Conservation (phyloP, 2,888 invertebrate species). For the Drosophila paracracens region DNA sequence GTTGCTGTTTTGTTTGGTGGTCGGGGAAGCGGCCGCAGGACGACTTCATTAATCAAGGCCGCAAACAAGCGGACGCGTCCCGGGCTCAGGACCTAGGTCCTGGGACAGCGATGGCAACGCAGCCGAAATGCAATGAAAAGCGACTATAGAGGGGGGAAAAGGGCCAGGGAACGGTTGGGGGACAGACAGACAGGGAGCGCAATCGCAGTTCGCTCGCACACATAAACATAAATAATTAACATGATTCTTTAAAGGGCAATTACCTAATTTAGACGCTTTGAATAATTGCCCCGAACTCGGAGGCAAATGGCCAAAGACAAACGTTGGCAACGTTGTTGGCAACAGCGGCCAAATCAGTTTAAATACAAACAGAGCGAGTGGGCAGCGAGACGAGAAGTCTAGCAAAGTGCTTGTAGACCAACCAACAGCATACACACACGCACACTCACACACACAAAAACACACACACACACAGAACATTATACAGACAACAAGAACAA, state of each 20-base stretch:
- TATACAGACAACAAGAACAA: constrained; percentile 4
- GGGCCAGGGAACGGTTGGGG: not conserved
- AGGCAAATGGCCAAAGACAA: constrained; percentile 15
- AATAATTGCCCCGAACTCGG: constrained; percentile 71
- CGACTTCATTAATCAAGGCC: constrained; percentile 81
- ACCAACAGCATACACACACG: not conserved
- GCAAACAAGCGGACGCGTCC: constrained; percentile 62
- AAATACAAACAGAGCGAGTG: constrained; percentile 42
- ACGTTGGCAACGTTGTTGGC: constrained; percentile 15
- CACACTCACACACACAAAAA: not conserved
- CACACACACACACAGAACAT: constrained; percentile 4
- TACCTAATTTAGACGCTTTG: constrained; percentile 81
- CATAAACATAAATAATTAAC: constrained; percentile 80
- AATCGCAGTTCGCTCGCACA: constrained; percentile 27
- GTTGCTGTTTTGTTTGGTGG: constrained; percentile 22
- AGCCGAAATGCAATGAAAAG: constrained; percentile 57
- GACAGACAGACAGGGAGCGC: not conserved
- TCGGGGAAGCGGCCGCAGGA: constrained; percentile 65
- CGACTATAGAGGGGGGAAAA: not conserved
- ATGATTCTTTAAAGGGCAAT: constrained; percentile 82
- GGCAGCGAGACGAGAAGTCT: not conserved
- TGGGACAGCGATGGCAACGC: constrained; percentile 41
- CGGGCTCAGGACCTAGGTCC: constrained; percentile 2
- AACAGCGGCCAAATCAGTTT: constrained; percentile 61
- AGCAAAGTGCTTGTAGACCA: constrained; percentile 9